Base-by-base conservation (phyloP, 2,888 invertebrate species). In the Smittia aterrima region DNA sequence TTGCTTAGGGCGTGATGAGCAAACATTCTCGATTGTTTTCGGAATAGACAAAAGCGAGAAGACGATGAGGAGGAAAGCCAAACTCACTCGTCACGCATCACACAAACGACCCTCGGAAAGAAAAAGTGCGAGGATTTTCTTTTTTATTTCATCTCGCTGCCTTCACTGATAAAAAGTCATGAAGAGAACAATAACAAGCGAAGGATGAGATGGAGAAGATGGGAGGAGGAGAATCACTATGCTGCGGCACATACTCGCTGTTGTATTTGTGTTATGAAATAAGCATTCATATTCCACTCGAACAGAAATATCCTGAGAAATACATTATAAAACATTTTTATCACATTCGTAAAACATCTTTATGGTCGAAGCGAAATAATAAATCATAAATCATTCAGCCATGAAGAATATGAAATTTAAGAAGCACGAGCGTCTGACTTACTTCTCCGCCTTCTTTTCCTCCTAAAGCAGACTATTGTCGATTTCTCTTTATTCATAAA, bases 301-400 rank as follows among this genome's bases (percentile, higher is more conserved):
- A 20, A 4, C 4, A 47, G 18, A 18, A 47, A 47, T 13, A 18
- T 13, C 6, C 6, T 16, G 18, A 9, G 11, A 64, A 20, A 24
- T 67, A 67, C 67, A 67, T 41, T 41, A 41, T 67, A 41, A 41
- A 67, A 67, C 67, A 67, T 67, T 67, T 67, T 67, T 67, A 67
- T 67, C 67, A 67, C 67, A 67, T 67, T 67, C 40, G 41, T 67
- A 58, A 18, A 18, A 58, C 58, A 58, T 58, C 58, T 58, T 58
- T 58, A 67, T 67, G 67, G 67, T 47, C 67, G 67, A 47, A 66
- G 66, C 16, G 40, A 67, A 67, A 47, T 67, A 41, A 67, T 67
- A 67, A 67, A 67, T 67, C 67, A 67, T 67, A 67, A 67, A 67
- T 67, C 67, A 67, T 41, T 67, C 67, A 41, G 47, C 38, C 27